Evolutionary conservation across 2,888 invertebrate genomes (phyloP), one percentile per base, ranked within the genome.

Genomic region (Entomobrya proxima): DNA sequence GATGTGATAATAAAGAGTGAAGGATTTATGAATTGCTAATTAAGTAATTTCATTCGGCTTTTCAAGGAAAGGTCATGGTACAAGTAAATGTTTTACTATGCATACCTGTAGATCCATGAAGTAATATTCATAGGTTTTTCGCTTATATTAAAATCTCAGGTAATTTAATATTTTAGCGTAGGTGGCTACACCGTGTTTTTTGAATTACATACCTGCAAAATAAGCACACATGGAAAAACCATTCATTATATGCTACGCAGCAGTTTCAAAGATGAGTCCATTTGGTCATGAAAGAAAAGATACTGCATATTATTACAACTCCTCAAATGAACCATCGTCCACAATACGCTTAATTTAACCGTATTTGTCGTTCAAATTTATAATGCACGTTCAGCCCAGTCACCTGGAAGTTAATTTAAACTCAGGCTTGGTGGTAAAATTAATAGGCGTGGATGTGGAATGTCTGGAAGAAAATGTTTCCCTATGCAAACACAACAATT

Each of bases 31-130:
- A 61, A 32, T 55, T 81, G 44, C 58, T 32, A 74, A 74, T 21
- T 37, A n/a, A 80, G 27, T 40, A 37, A 72, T 72, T 81, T 58
- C 58, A 11, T 58, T 27, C 6, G 40, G 18, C 44, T 27, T 80
- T 72, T 81, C 82, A 82, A 82, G 82, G 82, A 75, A 82, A 82
- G 58, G 80, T 37, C 80, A 81, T 81, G 58, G 67, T 67, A 27
- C 18, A 13, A 64, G 3, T n/a, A 52, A 52, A 18, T n/a, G n/a
- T n/a, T n/a, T n/a, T n/a, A n/a, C 9, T 32, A 32, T 47, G 74
- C 21, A 47, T 11, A 24, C 72, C 44, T 47, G 13, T 21, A n/a
- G n/a, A n/a, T n/a, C n/a, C n/a, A n/a, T n/a, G n/a, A n/a, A n/a
- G n/a, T n/a, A n/a, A n/a, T n/a, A n/a, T n/a, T n/a, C n/a, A n/a